Percentiles rank a stretch among this genome's conserved stretches.
Evolutionary conservation across 2,888 invertebrate genomes (phyloP).

Genomic region (Thymelicus lineola): DNA sequence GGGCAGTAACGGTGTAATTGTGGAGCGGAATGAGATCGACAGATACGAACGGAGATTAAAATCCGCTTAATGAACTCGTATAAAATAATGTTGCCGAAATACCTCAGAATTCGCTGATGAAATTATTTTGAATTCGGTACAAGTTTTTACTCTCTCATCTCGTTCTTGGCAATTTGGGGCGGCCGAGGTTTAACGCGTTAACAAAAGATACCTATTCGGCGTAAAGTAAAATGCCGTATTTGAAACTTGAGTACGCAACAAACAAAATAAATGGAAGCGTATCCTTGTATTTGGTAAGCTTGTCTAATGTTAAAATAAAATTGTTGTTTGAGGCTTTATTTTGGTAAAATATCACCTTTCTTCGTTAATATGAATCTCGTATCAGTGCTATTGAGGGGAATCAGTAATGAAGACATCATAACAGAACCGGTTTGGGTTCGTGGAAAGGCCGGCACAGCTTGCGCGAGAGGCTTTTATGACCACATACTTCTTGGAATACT

Average conservation of each 20-base stretch:
- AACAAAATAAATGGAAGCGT: conserved; percentile 35
- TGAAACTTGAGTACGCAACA: conserved; percentile 37
- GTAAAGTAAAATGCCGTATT: conserved; percentile 38
- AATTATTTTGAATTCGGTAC: conserved; percentile 45
- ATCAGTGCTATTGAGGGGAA: conserved; percentile 58
- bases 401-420: conserved; percentile 81
- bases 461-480: conserved; percentile 50
- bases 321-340: conserved; percentile 26
- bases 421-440: conserved; percentile 70
- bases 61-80: conserved; percentile 72
- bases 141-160: conserved; percentile 37
- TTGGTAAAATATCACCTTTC: conserved; percentile 31
- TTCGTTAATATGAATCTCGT: conserved; percentile 29
- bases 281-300: conserved; percentile 34
- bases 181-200: conserved; percentile 35
- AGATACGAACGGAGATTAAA: conserved; percentile 79
- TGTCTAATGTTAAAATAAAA: conserved; percentile 31
- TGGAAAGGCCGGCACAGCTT: conserved; percentile 52
- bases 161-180: conserved; percentile 35
- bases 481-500: conserved; percentile 52
- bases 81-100: conserved; percentile 62
- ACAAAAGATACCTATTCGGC: conserved; percentile 38
- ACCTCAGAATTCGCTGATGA: conserved; percentile 51
- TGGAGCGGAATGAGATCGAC: conserved; percentile 77
- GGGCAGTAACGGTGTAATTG: conserved; percentile 82